Evolutionary conservation across 1,140 invertebrate species (phyloP), one percentile per base, ranked within the genome.

Genomic region (Drosophila ironensis): DNA sequence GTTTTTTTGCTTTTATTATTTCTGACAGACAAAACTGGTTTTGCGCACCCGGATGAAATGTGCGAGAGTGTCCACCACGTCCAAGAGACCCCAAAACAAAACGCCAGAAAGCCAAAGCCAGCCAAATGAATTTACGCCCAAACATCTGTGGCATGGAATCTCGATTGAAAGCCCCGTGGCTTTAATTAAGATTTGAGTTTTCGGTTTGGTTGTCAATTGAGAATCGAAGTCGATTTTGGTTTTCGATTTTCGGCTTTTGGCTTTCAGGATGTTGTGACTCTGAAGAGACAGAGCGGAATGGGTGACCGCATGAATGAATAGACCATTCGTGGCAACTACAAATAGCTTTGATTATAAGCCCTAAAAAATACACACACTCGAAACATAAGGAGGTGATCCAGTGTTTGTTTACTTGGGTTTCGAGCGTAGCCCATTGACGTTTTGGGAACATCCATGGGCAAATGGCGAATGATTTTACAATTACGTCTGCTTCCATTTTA

Each of bases 101-200:
- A 54, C n/a, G 7, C 20, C 37, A 5, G 17, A 53, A 61, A 59
- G n/a, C 40, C 16, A 40, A 40, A 40, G n/a, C 33, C 11, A 19
- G 14, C 11, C 17, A 8, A 4, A 17, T 12, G 16, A 25, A n/a
- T 27, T 9, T 16, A 24, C 42, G 42, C 33, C 56, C 33, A 63
- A 63, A 64, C 56, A 64, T 63, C 60, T 64, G 41, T 56, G 19
- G 19, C 22, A 11, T 60, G 56, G 50, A 60, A 41, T 60, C 37
- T 60, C 56, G 52, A 57, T 57, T 60, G 52, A 14, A 33, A 42
- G 33, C 60, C 42, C 33, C 60, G 60, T 40, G 60, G 57, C 60
- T 63, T 64, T 63, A 64, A 64, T 63, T 63, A 63, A 63, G 60
- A 63, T 63, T 64, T 60, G 52, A 42, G 35, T 57, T 64, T 44